A percentile compares a stretch with the other conserved stretches of the same genome.
Conservation (phyloP, 1,140 invertebrate genomes). For the Dryas iulia region DNA sequence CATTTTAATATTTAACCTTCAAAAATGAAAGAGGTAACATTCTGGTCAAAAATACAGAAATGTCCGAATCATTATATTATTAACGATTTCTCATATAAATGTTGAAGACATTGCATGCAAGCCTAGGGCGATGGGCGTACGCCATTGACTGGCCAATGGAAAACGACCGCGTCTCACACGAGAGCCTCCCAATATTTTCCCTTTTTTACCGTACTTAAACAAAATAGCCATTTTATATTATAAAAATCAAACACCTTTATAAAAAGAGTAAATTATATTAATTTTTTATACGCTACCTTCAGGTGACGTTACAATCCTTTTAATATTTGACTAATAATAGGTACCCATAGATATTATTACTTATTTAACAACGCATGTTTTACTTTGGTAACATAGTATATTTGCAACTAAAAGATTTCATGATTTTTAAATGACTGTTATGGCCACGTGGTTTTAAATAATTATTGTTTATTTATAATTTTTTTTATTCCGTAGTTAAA, state of each 20-base stretch:
- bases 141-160: slow-evolving; percentile 48
- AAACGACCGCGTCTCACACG: slow-evolving; percentile 26
- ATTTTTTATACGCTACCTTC: too few relatives aligned
- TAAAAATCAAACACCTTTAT: slow-evolving; percentile 50
- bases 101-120: slow-evolving; percentile 41
- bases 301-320: too few relatives aligned
- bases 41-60: not conserved
- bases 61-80: not conserved
- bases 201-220: slow-evolving; percentile 54
- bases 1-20: not conserved
- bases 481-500: too few relatives aligned
- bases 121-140: slow-evolving; percentile 64
- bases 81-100: slow-evolving; percentile 3
- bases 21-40: not conserved
- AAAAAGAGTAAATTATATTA: too few relatives aligned
- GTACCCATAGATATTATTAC: too few relatives aligned
- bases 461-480: too few relatives aligned
- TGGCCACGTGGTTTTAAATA: too few relatives aligned
- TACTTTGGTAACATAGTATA: too few relatives aligned
- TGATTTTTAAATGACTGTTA: too few relatives aligned
- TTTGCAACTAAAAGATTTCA: too few relatives aligned
- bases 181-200: slow-evolving; percentile 50
- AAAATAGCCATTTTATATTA: slow-evolving; percentile 62
- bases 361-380: too few relatives aligned
- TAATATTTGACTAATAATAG: too few relatives aligned